These are phyloP conservation scores for Nibea albiflora DNA, from an alignment of 2,113 vertebrate genomes.

Conservation along the genomic window DNA sequence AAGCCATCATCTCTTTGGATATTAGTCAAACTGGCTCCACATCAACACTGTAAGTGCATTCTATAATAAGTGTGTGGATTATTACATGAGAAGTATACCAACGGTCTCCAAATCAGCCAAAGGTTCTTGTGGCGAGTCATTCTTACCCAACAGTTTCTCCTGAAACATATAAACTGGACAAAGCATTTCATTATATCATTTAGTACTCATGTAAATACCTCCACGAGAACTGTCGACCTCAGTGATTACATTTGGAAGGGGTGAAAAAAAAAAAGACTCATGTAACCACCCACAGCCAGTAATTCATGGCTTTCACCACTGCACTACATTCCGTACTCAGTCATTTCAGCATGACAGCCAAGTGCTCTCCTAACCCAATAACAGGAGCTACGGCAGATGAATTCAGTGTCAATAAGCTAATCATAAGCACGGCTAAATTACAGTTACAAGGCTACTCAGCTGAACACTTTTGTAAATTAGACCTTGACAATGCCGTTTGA, in stretches of 20 bases:
- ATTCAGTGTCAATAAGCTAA: slow-evolving; percentile 20
- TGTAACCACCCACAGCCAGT: slow-evolving; percentile 18
- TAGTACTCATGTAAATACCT: slow-evolving; percentile 19
- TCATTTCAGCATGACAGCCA: slow-evolving; percentile 36
- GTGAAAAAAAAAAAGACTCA: not conserved
- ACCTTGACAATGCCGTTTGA: not conserved
- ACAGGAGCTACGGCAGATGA: slow-evolving; percentile 6
- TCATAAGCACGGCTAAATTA: slow-evolving; percentile 14
- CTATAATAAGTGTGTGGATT: not conserved
- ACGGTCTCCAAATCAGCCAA: not conserved
- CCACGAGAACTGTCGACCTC: not conserved
- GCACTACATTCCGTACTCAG: slow-evolving; percentile 1
- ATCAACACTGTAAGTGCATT: not conserved
- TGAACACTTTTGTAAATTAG: not conserved
- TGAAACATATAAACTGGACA: not conserved
- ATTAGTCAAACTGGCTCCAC: not conserved
- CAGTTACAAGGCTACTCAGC: not conserved
- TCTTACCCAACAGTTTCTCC: not conserved
- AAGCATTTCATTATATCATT: slow-evolving; percentile 1
- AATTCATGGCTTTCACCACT: slow-evolving; percentile 26
- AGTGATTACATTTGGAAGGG: slow-evolving; percentile 16
- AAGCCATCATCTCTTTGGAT: not conserved
- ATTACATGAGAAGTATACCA: too few species aligned
- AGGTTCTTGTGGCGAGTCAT: not conserved
- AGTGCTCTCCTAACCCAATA: slow-evolving; percentile 31